Conservation (phyloP, 2,113 vertebrate species). For the Tragelaphus strepsiceros region DNA sequence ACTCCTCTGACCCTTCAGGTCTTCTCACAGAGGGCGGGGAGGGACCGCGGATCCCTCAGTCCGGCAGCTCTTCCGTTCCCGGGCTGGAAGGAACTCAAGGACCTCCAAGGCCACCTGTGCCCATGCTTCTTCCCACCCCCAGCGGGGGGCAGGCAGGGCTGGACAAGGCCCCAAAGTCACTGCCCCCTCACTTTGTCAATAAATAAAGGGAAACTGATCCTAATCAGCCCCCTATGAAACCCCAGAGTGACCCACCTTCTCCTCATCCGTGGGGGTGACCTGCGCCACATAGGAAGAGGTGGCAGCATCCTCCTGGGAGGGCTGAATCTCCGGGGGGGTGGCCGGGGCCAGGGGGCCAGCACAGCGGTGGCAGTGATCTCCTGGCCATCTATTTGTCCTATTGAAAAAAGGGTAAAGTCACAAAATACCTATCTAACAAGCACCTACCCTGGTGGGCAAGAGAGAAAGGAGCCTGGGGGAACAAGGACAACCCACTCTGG, state of each 20-base stretch:
- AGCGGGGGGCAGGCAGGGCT: neutral
- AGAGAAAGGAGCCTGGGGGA: neutral
- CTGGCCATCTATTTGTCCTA: slow-evolving; percentile 98
- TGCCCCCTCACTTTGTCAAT: neutral
- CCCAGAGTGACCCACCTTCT: slow-evolving; percentile 83
- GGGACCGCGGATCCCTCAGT: neutral
- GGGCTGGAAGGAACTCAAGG: neutral
- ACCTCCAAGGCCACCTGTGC: neutral
- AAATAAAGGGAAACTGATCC: neutral
- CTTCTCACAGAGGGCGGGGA: neutral
- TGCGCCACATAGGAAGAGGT: slow-evolving; percentile 93
- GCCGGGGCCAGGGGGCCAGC: slow-evolving; percentile 87
- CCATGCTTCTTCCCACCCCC: neutral
- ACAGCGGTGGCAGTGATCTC: slow-evolving; percentile 96
- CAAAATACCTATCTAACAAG: neutral
- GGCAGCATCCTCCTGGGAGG: slow-evolving; percentile 94
- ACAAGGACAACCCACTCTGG: neutral
- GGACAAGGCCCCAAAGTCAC: neutral
- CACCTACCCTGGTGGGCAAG: neutral
- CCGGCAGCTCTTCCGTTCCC: neutral
- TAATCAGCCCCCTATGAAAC: neutral
- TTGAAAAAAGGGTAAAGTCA: slow-evolving; percentile 8
- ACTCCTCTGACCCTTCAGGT: neutral
- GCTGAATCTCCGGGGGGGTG: slow-evolving; percentile 87
- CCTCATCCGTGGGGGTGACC: slow-evolving; percentile 94